These are phyloP conservation scores for Spilosoma lubricipeda DNA, from an alignment of 2,888 invertebrate species.

Conservation along the genomic window DNA sequence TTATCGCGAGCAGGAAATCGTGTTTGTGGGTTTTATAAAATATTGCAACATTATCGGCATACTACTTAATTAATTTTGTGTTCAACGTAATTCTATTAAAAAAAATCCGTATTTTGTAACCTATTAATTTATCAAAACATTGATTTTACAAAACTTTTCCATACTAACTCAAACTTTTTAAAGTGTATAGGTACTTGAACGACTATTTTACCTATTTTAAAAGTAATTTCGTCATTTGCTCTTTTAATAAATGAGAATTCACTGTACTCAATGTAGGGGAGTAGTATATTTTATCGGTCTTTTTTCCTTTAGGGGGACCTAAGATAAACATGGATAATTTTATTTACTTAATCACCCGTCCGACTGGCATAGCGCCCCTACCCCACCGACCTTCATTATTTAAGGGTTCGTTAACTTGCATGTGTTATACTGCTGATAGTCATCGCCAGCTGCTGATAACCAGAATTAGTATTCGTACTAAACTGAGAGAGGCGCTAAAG, in stretches of 20 bases:
- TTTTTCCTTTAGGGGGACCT: slow-evolving; percentile 25
- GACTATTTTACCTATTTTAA: not conserved
- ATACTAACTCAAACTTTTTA: too few species aligned
- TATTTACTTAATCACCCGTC: slow-evolving; percentile 45
- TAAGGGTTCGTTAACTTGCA: slow-evolving; percentile 28
- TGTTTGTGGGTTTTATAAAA: slow-evolving; percentile 40
- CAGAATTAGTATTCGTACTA: slow-evolving; percentile 19
- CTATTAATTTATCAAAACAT: too few species aligned
- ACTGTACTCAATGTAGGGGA: slow-evolving; percentile 32
- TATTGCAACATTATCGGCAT: slow-evolving; percentile 38
- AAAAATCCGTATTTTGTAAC: too few species aligned
- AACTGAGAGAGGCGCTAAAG: slow-evolving; percentile 10
- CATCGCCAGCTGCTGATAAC: slow-evolving; percentile 43
- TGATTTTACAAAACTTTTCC: too few species aligned
- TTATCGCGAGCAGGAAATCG: slow-evolving; percentile 46
- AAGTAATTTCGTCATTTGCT: not conserved
- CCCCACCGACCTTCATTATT: slow-evolving; percentile 22
- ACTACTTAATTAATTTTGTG: slow-evolving; percentile 38
- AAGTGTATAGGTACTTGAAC: too few species aligned
- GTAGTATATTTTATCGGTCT: slow-evolving; percentile 33
- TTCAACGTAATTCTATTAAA: slow-evolving; percentile 15
- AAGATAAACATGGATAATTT: slow-evolving; percentile 33
- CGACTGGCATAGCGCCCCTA: slow-evolving; percentile 32
- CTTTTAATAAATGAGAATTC: slow-evolving; percentile 26
- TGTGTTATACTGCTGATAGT: slow-evolving; percentile 17